Base-by-base conservation (phyloP, 1,140 invertebrate genomes). In the Macrobrachium rosenbergii region DNA sequence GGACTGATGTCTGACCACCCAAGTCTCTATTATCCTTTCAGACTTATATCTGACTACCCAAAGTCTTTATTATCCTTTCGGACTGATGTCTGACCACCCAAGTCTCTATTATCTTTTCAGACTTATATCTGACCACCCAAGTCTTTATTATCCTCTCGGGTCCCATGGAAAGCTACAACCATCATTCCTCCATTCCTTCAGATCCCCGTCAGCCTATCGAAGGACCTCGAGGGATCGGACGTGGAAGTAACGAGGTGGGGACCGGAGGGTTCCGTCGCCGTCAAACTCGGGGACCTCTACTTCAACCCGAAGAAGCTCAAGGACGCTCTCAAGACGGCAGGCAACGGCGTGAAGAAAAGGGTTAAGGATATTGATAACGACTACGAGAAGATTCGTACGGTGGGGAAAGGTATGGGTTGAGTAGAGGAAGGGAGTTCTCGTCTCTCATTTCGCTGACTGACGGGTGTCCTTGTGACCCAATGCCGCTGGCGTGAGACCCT, bases 361-460 rank as follows among this genome's bases (percentile, higher is more conserved):
- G 91, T 90, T 23, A 91, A 91, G 82, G 89, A 90, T 73, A 69
- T 90, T 5, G 80, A 88, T 21, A 82, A 86, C 78, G 93, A 93
- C 2, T 94, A 94, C 91, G 94, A 94, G 90, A 94, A 94, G 89
- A 94, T 94, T 52, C 90, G 94, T 76, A 93, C 92, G 28, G 94
- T 94, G 43, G 94, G 94, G 19, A 94, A 94, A 93, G 93, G 95
- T 89, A 21, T 78, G 83, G 3, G 0, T 23, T 23, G 10, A n/a
- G 21, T 5, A 17, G 7, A 0, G 7, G 5, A 7, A 52, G 28
- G 3, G 28, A 37, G 1, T 37, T 37, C 28, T n/a, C n/a, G n/a
- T n/a, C n/a, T n/a, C n/a, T n/a, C n/a, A n/a, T n/a, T n/a, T n/a
- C n/a, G n/a, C n/a, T n/a, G n/a, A n/a, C n/a, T n/a, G n/a, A n/a